These are phyloP conservation scores for Strigops habroptila DNA, from an alignment of 2,113 vertebrate genomes.

Conservation along the genomic window DNA sequence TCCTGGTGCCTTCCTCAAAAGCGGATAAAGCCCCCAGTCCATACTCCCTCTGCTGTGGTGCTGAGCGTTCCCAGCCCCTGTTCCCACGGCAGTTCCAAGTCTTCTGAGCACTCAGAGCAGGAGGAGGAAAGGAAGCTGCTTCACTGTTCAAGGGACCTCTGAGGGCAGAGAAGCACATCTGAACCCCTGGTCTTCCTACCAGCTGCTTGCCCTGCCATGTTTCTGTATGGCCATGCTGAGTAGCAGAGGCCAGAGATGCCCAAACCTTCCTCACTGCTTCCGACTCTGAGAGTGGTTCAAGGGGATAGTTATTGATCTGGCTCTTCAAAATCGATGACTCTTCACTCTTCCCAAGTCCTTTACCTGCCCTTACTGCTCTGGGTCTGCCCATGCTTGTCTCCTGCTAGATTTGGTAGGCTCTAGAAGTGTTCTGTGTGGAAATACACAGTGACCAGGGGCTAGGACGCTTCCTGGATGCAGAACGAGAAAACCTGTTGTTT, in stretches of 20 bases:
- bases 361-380: not conserved
- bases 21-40: not conserved
- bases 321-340: not conserved
- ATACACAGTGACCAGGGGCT: not conserved
- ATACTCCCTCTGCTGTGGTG: fast-evolving
- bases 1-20: not conserved
- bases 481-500: not conserved
- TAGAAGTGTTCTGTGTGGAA: not conserved
- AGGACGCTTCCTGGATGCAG: not conserved
- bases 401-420: not conserved
- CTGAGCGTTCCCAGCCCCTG: not conserved
- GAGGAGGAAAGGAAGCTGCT: not conserved
- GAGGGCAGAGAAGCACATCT: not conserved
- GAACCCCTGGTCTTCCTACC: not conserved
- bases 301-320: not conserved
- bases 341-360: not conserved
- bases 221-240: fast-evolving
- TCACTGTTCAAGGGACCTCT: not conserved
- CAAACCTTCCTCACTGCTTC: not conserved
- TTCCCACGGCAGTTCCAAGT: not conserved
- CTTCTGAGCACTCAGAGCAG: not conserved
- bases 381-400: not conserved
- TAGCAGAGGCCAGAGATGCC: not conserved
- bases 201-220: not conserved
- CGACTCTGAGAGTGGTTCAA: not conserved